Base-by-base conservation (phyloP, 2,797 vertebrate genomes). In the Esox masquinongy region DNA sequence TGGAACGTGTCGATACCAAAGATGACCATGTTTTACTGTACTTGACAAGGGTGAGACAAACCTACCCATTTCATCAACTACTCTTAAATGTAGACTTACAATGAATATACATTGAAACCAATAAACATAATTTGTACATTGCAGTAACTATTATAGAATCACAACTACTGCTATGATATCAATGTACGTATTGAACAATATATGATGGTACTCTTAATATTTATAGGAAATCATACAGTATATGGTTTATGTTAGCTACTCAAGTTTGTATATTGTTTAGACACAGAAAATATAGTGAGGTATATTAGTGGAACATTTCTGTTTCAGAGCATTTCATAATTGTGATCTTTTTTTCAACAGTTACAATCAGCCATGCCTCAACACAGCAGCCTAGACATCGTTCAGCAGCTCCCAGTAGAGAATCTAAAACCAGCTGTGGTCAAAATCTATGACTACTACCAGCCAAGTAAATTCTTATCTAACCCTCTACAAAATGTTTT, bases 371-470 rank as follows among this genome's bases (percentile, higher is more conserved):
- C 1, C 14, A 1, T 1, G 0, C 4, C 73, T 0, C 8, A 90
- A 34, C 0, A 12, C 39, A 79, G 84, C 76, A 6, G 0, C 2
- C 68, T 92, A 19, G 47, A 68, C 26, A 80, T 93, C 9, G 29
- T 79, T 68, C 88, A 91, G 77, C 74, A 85, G 43, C 1, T 83
- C 64, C 50, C 43, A 26, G 92, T 95, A 24, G 74, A 86, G 14
- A 89, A 92, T 73, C 83, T 93, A 36, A 94, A 93, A 74, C 83
- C 92, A 53, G 93, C 91, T 0, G 81, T 89, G 73, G 83, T 93
- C 74, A 69, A 81, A 82, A 74, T 92, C 77, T 94, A 93, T 11
- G 92, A 95, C 88, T 94, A 93, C 85, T 95, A 95, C 85, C 89
- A 94, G 79, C 79, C 87, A 85, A 88, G 91, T 93, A 87, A 85